phyloP scores from a whole-genome alignment of 2,888 invertebrate species.

The Amblyjoppa proteus region DNA sequence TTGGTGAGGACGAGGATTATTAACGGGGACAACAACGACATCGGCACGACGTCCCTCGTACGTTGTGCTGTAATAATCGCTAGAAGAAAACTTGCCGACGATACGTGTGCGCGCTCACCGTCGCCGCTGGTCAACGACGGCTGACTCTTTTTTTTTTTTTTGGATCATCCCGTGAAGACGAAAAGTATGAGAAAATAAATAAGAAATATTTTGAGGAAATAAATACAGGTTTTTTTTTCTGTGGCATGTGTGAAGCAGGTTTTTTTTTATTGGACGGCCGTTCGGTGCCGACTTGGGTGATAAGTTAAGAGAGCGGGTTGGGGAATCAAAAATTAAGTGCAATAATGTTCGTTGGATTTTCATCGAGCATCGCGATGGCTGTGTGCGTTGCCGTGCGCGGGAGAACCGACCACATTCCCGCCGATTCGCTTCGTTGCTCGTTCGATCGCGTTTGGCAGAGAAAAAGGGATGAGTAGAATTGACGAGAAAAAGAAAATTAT shows the following conservation, averaged over 20 bases:
- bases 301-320: not conserved
- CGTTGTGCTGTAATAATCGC: slow-evolving; percentile 48
- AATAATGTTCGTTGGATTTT: not conserved
- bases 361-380: slow-evolving; percentile 34
- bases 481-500: not conserved
- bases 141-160: slow-evolving; percentile 5
- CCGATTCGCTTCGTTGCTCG: not conserved
- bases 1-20: slow-evolving; percentile 29
- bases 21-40: slow-evolving; percentile 1
- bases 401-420: slow-evolving; percentile 54
- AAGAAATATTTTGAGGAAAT: not conserved
- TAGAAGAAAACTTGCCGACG: slow-evolving; percentile 31
- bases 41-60: not conserved
- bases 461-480: not conserved
- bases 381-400: slow-evolving; percentile 61
- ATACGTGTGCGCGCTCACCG: slow-evolving; percentile 2
- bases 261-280: not conserved
- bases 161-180: not conserved
- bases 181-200: not conserved
- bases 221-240: not conserved
- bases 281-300: not conserved
- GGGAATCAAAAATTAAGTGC: not conserved
- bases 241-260: not conserved
- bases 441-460: slow-evolving; percentile 28
- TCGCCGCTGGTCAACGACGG: slow-evolving; percentile 10